Conservation (phyloP, 2,113 vertebrate species). For the western clawed frog (Xenopus tropicalis) region UCB_Xtro_10.0 CM004450.2:27411001-27411500, state of each 20-base stretch:
- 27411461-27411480: slow-evolving; percentile 35
- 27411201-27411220: slow-evolving; percentile 38
- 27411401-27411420: background rate
- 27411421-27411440: slow-evolving; percentile 2
- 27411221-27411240: slow-evolving; percentile 20
- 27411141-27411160: background rate
- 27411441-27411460: slow-evolving; percentile 38
- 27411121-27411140: background rate
- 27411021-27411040: background rate
- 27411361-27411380: background rate
- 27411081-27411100: slow-evolving; percentile 26
- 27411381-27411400: background rate
- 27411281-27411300: slow-evolving; percentile 25
- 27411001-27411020: slow-evolving; percentile 19
- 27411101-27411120: slow-evolving; percentile 18
- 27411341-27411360: slow-evolving; percentile 12
- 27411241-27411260: slow-evolving; percentile 8
- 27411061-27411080: slow-evolving; percentile 26
- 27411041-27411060: background rate
- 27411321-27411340: background rate
- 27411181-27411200: slow-evolving; percentile 5
- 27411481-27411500: slow-evolving; percentile 34
- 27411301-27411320: background rate
- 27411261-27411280: slow-evolving; percentile 10
- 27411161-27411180: background rate